These are phyloP conservation scores for Drosophila sp. DNA, from an alignment of 1,140 invertebrate genomes.

Conservation along the genomic window DNA sequence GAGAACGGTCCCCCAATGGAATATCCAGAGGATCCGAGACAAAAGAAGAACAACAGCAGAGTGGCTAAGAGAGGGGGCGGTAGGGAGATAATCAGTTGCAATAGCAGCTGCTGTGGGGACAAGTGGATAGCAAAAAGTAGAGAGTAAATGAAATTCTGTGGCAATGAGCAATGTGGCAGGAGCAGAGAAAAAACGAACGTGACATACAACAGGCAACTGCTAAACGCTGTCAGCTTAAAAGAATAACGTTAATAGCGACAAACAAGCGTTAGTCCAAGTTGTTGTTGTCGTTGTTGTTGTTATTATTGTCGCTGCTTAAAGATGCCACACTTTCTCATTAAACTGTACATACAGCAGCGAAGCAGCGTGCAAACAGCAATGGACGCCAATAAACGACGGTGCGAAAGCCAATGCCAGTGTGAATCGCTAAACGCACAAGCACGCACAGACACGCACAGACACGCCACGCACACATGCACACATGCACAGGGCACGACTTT, in stretches of 20 bases:
- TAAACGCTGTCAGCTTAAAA: conserved; percentile 44
- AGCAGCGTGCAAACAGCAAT: conserved; percentile 65
- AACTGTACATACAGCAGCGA: conserved; percentile 48
- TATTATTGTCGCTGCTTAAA: conserved; percentile 37
- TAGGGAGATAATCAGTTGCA: conserved; percentile 33
- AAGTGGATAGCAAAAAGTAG: conserved; percentile 45
- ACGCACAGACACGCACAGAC: conserved; percentile 24
- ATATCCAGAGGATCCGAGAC: background rate
- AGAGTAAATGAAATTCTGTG: conserved; percentile 7
- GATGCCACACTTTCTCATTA: conserved; percentile 50
- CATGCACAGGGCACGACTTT: conserved; percentile 29
- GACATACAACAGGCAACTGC: conserved; percentile 20
- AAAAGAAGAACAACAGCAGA: conserved; percentile 3
- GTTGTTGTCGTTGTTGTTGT: background rate
- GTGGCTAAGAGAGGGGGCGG: background rate
- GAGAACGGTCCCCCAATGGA: conserved; percentile 36
- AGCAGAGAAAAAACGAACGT: conserved; percentile 3
- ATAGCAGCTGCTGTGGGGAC: conserved; percentile 23
- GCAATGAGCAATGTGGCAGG: background rate
- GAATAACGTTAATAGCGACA: conserved; percentile 22
- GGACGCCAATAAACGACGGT: conserved; percentile 68
- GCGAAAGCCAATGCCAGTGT: conserved; percentile 45
- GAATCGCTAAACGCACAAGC: conserved; percentile 50
- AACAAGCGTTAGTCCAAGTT: background rate
- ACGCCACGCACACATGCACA: conserved; percentile 18